Conservation (phyloP, 1,140 invertebrate species). For the Danaus plexippus region DNA sequence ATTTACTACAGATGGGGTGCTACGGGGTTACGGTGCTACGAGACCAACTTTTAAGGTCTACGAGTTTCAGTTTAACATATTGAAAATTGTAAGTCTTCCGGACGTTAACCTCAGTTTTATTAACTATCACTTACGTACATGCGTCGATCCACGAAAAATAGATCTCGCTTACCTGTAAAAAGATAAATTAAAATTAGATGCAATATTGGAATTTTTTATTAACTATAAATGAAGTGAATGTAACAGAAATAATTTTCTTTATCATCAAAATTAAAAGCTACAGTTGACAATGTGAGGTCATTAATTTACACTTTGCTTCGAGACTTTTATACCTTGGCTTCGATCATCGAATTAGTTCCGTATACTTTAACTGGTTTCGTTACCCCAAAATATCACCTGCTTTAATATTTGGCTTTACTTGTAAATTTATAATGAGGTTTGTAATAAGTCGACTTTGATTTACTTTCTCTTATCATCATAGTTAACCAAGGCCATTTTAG, state of each 20-base stretch:
- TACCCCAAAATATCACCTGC: no score
- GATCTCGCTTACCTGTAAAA: constrained; percentile 16
- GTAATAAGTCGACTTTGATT: no score
- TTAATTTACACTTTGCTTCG: constrained; percentile 62
- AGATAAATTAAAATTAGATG: constrained; percentile 5
- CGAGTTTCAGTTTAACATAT: constrained; percentile 35
- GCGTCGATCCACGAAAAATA: no score
- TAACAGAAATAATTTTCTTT: constrained; percentile 61
- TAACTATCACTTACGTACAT: constrained; percentile 2
- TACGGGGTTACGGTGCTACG: constrained; percentile 36
- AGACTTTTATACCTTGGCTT: constrained; percentile 33
- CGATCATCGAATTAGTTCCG: constrained; percentile 28
- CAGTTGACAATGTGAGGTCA: constrained; percentile 60
- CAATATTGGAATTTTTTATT: no score
- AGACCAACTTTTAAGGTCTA: constrained; percentile 30
- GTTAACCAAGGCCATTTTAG: no score
- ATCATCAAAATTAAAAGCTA: constrained; percentile 69
- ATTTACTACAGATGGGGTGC: constrained; percentile 56
- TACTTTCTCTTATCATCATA: no score
- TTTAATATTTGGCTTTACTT: no score
- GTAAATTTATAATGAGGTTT: no score
- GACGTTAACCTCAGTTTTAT: neutral
- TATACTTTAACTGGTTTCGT: constrained; percentile 10
- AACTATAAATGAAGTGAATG: constrained; percentile 3
- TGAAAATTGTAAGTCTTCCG: constrained; percentile 28